Conservation (phyloP, 2,113 vertebrate species). For the Odontesthes bonariensis region DNA sequence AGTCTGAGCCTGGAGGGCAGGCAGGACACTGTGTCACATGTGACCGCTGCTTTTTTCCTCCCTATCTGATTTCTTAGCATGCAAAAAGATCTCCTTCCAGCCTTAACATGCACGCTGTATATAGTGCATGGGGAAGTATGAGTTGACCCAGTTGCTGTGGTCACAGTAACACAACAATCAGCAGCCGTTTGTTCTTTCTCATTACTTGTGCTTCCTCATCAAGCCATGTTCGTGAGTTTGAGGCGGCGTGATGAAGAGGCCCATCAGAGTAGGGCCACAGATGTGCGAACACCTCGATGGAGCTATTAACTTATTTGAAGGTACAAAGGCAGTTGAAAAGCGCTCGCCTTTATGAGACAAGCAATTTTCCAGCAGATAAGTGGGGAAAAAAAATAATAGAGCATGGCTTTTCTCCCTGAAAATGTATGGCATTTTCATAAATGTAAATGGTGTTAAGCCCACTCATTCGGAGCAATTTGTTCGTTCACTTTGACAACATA, state of each 20-base stretch:
- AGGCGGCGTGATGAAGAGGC: conserved; percentile 11
- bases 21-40: conserved; percentile 28
- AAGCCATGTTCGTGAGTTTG: background rate
- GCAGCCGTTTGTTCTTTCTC: background rate
- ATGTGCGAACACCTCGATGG: conserved; percentile 6
- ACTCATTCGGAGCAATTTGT: conserved; percentile 18
- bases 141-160: conserved; percentile 23
- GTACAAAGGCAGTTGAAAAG: background rate
- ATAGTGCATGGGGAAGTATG: conserved; percentile 2
- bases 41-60: conserved; percentile 6
- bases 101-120: background rate
- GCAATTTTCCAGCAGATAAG: conserved; percentile 14
- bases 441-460: background rate
- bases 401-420: conserved; percentile 12
- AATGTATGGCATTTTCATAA: background rate
- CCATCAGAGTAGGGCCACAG: background rate
- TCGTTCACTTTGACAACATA: background rate
- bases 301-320: background rate
- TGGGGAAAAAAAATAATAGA: background rate
- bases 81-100: conserved; percentile 7
- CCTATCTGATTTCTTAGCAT: conserved; percentile 16
- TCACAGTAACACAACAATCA: conserved; percentile 18
- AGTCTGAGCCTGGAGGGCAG: background rate
- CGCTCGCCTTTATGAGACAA: background rate
- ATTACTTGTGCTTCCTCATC: conserved; percentile 25